Conservation (phyloP, 2,113 vertebrate genomes). For the Promerops cafer region DNA sequence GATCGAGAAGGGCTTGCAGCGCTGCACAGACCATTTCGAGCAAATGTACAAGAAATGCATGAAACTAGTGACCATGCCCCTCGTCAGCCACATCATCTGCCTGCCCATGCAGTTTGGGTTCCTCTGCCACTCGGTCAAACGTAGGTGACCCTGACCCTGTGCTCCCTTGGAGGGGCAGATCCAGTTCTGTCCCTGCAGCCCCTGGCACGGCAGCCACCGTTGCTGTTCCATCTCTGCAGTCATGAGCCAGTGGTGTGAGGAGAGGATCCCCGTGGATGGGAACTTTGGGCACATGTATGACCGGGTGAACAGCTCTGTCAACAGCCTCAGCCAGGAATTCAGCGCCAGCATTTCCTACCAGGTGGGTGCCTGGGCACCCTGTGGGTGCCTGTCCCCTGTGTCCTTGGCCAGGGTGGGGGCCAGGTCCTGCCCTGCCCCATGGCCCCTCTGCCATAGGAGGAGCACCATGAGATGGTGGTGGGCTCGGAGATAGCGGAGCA, state of each 20-base stretch:
- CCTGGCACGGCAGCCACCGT: neutral
- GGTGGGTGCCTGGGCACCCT: slow-evolving; percentile 46
- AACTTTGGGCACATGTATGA: slow-evolving; percentile 87
- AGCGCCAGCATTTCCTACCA: slow-evolving; percentile 53
- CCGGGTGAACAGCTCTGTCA: slow-evolving; percentile 72
- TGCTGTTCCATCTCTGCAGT: slow-evolving; percentile 47
- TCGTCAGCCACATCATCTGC: slow-evolving; percentile 84
- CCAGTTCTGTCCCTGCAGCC: neutral
- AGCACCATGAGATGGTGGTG: slow-evolving; percentile 35
- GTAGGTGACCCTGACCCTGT: slow-evolving; percentile 42
- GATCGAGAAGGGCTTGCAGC: slow-evolving; percentile 62
- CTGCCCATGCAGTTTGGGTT: slow-evolving; percentile 85
- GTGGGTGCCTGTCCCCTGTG: neutral
- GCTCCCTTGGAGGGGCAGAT: neutral
- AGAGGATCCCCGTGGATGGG: slow-evolving; percentile 82
- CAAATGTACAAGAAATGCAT: slow-evolving; percentile 23
- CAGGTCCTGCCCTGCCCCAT: fast-evolving
- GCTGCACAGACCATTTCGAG: slow-evolving; percentile 78
- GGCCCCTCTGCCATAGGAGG: slow-evolving; percentile 25
- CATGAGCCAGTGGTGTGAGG: slow-evolving; percentile 76
- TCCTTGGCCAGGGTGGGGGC: too few relatives aligned
- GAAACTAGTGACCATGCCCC: slow-evolving; percentile 37
- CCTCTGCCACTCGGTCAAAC: slow-evolving; percentile 74
- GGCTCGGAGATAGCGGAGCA: slow-evolving; percentile 19
- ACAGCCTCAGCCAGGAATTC: slow-evolving; percentile 74